These are phyloP conservation scores for Linurgus olivaceus DNA, from an alignment of 2,797 vertebrate genomes.

Conservation along the genomic window DNA sequence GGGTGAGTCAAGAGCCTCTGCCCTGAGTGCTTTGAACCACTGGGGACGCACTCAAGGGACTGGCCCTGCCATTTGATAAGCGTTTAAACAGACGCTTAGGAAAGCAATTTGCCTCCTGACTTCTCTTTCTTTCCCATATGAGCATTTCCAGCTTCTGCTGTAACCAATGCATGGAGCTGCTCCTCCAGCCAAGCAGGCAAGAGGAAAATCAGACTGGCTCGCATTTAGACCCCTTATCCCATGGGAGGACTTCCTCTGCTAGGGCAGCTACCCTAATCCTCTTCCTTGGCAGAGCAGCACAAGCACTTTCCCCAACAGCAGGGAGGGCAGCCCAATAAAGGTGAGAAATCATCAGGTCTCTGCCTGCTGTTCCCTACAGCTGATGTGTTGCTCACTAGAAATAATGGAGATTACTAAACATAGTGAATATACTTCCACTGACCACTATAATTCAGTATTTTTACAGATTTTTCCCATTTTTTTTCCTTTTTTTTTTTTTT, in stretches of 20 bases:
- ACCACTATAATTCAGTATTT: background rate
- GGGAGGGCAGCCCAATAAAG: background rate
- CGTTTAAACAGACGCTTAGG: background rate
- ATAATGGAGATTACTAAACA: background rate
- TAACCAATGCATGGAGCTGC: fast-evolving
- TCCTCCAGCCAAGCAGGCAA: background rate
- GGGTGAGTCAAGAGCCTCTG: background rate
- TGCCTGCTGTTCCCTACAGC: background rate
- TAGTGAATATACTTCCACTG: background rate
- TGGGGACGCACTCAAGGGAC: background rate
- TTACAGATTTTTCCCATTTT: background rate
- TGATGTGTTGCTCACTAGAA: background rate
- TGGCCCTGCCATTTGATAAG: background rate
- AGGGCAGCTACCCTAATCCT: background rate
- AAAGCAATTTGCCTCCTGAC: background rate
- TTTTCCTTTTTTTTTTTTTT: background rate
- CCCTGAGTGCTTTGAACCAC: background rate
- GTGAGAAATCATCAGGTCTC: background rate
- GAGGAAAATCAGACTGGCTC: background rate
- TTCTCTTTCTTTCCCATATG: background rate
- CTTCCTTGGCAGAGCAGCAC: background rate
- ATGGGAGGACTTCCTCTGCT: background rate
- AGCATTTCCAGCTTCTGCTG: background rate
- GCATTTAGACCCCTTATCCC: fast-evolving
- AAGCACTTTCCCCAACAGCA: background rate